Base-by-base conservation (phyloP, 2,888 invertebrate species). In the Cephalotes varians region DNA sequence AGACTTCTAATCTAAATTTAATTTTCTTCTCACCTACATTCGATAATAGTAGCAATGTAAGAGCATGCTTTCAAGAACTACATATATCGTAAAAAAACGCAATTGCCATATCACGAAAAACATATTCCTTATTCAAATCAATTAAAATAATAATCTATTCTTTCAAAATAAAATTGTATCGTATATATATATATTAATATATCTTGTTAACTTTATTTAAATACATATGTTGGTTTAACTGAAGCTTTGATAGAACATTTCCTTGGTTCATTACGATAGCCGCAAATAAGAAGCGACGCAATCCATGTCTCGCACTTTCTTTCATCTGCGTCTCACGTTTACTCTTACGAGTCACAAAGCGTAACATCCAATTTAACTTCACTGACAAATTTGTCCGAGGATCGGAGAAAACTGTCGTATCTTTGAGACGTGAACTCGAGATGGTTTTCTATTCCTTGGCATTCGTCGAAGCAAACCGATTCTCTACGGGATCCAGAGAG, bases 321-420 rank as follows among this genome's bases (percentile, higher is more conserved):
- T 79, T 71, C 69, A 77, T 56, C 37, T 18, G 4, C 44, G 0
- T 77, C 34, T 77, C 56, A 54, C 69, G 54, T 56, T 56, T 69
- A 56, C 44, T 69, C 69, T 54, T 31, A 47, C 77, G 44, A 69
- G 40, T 77, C 77, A 56, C 69, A 56, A 67, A 67, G 56, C 47
- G 56, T 47, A 58, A 69, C 77, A 71, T 79, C 77, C 72, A 81
- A 85, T 77, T 82, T 72, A 34, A 73, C 80, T 80, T 80, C 62
- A 62, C 73, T 67, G 44, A 58, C 51, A 79, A 82, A 79, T 82
- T 67, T 79, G 69, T 71, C 69, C 65, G 69, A 34, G 60, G 47
- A 81, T 72, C 51, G 49, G 21, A 40, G 69, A 64, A 71, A 82
- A 79, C 49, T 62, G 34, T 21, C 58, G 37, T n/a, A 34, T 37